phyloP scores from a whole-genome alignment of 2,797 vertebrate genomes.

The Carcharodon carcharias region DNA sequence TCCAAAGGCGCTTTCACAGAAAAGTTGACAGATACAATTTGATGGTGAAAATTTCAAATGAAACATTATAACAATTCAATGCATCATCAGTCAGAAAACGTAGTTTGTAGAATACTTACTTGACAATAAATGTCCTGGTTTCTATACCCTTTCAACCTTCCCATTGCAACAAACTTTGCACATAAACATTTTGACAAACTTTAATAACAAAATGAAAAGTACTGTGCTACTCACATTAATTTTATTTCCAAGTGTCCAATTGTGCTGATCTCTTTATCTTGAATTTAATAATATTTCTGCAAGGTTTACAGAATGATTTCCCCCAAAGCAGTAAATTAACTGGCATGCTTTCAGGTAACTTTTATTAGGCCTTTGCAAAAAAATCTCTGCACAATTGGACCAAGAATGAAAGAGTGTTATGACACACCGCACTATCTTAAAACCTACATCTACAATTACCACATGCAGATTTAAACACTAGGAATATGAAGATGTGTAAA shows the following conservation, averaged over 20 bases:
- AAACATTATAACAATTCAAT: not conserved
- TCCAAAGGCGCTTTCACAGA: not conserved
- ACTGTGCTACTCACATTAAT: not conserved
- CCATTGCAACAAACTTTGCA: not conserved
- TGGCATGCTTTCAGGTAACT: not conserved
- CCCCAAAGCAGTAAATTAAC: not conserved
- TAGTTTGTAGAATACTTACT: not conserved
- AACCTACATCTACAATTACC: not conserved
- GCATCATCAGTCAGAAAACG: not conserved
- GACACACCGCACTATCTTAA: not conserved
- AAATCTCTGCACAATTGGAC: not conserved
- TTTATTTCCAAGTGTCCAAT: not conserved
- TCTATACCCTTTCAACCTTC: not conserved
- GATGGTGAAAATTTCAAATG: not conserved
- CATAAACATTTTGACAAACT: not conserved
- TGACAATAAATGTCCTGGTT: not conserved
- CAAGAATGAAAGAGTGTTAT: not conserved
- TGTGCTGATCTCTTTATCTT: not conserved
- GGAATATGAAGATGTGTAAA: not conserved
- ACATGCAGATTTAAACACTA: not conserved
- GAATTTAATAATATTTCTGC: not conserved
- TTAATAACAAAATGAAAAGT: not conserved
- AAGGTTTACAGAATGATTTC: not conserved
- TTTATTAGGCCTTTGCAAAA: not conserved
- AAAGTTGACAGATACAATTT: not conserved